Conservation (phyloP, 2,113 vertebrate genomes). For the Brachionichthys hirsutus region DNA sequence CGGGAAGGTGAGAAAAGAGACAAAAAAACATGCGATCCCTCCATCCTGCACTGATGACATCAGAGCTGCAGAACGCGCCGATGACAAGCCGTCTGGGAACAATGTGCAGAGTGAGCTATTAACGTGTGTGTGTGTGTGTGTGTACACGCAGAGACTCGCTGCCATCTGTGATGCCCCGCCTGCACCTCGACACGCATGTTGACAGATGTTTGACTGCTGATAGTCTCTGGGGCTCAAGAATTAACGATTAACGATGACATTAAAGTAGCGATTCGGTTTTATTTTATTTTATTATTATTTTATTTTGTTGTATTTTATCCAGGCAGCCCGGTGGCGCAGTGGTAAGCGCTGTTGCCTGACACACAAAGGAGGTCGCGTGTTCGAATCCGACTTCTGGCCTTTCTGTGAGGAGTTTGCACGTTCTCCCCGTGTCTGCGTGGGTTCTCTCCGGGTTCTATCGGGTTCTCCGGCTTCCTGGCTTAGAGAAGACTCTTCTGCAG, state of each 20-base stretch:
- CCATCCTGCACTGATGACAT: slow-evolving; percentile 66
- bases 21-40: slow-evolving; percentile 33
- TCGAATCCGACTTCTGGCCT: too few relatives aligned
- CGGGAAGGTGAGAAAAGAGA: slow-evolving; percentile 50
- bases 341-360: too few relatives aligned
- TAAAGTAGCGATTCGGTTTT: too few relatives aligned
- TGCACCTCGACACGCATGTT: slow-evolving; percentile 51
- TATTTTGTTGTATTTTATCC: neutral
- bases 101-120: slow-evolving; percentile 42
- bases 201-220: slow-evolving; percentile 43
- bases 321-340: too few relatives aligned
- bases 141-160: neutral
- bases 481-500: too few relatives aligned
- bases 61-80: slow-evolving; percentile 59
- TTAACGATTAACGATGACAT: slow-evolving; percentile 3
- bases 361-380: too few relatives aligned
- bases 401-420: too few relatives aligned
- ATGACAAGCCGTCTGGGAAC: slow-evolving; percentile 61
- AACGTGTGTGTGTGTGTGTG: slow-evolving; percentile 30
- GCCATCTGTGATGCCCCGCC: slow-evolving; percentile 53
- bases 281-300: slow-evolving; percentile 23
- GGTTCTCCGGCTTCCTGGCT: too few relatives aligned
- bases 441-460: too few relatives aligned
- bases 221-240: slow-evolving; percentile 1
- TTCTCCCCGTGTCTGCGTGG: too few relatives aligned